Evolutionary conservation across 2,888 invertebrate genomes (phyloP), one percentile per base, ranked within the genome.

Genomic region (Pandemis heparana): DNA sequence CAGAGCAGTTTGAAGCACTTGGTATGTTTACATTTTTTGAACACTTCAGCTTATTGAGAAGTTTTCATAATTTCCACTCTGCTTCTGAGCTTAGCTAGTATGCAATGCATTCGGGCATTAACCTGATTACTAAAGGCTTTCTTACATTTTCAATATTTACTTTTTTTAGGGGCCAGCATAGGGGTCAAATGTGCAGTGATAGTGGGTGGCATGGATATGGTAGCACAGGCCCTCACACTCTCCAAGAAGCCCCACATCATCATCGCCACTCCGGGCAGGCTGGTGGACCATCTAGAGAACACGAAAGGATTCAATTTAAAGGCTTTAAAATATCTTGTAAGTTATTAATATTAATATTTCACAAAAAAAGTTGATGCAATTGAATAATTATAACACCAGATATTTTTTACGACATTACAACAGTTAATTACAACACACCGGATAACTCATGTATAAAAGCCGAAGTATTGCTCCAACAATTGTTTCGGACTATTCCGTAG

Each of bases 121-220:
- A 32, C 23, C 23, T 32, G 23, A 32, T 32, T 32, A 32, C 23
- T 23, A 2, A 23, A 41, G 41, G 41, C 23, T 41, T 41, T 6
- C 43, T 46, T 10, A 46, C 12, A 4, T 46, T 12, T 46, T 46
- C 12, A 46, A 16, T 4, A 32, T 32, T 32, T 2, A 32, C 23
- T 32, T 43, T 10, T 48, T 39, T 71, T 41, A 97, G 98, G 98
- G 71, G 95, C 97, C 14, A 96, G 96, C 76, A 98, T 99, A 86
- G 99, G 99, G 53, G 97, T 99, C 0, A 98, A 98, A 95, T 98
- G 98, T 92, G 98, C 97, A 70, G 99, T 99, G 0, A 97, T 99
- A 83, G 99, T 99, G 5, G 99, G 99, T 63, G 99, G 99, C 0
- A 98, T 99, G 96, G 99, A 99, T 86, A 99, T 99, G 98, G 97